Evolutionary conservation across 2,888 invertebrate genomes (phyloP), one percentile per base, ranked within the genome.

Genomic region (Gymnosoma rotundatum): DNA sequence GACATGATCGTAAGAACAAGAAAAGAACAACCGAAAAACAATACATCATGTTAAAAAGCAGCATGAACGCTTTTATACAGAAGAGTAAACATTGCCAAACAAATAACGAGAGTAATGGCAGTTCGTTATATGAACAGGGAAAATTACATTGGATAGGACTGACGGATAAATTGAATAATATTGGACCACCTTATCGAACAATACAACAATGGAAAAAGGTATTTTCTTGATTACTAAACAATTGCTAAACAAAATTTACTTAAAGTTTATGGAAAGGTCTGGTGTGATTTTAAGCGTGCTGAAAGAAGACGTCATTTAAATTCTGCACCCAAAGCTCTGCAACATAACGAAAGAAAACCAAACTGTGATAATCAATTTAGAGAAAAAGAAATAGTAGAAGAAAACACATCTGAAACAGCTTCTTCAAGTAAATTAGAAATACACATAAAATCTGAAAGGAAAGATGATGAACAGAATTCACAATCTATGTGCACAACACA

Each of bases 201-300:
- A 14, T 78, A n/a, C 69, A 78, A 16, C 78, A 84, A 38, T 84
- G 84, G 84, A 84, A 84, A 78, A 84, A 84, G 73, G 84, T 81
- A 61, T 50, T 3, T 32, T 32, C 32, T 32, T 32, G 32, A 32
- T 32, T 32, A 32, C 32, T 32, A 32, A 32, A 12, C 12, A 8
- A n/a, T 2, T 16, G 6, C 2, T 50, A 18, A 42, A 25, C 42
- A 42, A 16, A 42, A 12, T 16, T 32, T 20, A 45, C 0, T 52
- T 54, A 12, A 3, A 10, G 18, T 67, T 38, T 78, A 10, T 54
- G 45, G n/a, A 0, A 45, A 84, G 84, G 84, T 84, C 45, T 84
- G 84, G 84, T 80, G 78, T 42, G 84, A 84, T 52, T 78, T 69
- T 38, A 76, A 74, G 45, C 73, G 84, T 16, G 42, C 56, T 9